These are phyloP conservation scores for Erannis defoliaria DNA, from an alignment of 2,888 invertebrate genomes.

Conservation along the genomic window DNA sequence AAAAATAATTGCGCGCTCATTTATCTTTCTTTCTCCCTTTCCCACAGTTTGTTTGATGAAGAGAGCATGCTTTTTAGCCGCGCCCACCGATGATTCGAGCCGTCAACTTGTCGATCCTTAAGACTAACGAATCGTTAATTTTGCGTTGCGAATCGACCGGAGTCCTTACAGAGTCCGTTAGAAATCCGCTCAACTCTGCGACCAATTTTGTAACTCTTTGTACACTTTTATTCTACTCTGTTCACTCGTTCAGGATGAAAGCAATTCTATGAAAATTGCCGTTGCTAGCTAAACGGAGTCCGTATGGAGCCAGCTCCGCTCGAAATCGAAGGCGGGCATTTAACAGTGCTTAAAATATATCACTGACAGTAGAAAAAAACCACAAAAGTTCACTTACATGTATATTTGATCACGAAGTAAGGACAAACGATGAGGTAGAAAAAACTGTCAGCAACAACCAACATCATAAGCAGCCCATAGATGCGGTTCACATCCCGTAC, in stretches of 20 bases:
- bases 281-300: slow-evolving; percentile 7
- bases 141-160: slow-evolving; percentile 7
- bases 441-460: background rate
- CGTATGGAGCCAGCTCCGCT: background rate
- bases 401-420: background rate
- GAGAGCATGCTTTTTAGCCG: too few relatives aligned
- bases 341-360: too few relatives aligned
- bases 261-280: slow-evolving; percentile 6
- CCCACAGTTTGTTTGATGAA: too few relatives aligned
- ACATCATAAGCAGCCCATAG: background rate
- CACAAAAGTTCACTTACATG: background rate
- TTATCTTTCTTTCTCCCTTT: too few relatives aligned
- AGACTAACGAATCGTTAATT: too few relatives aligned
- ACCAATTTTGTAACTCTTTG: slow-evolving; percentile 11
- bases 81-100: too few relatives aligned
- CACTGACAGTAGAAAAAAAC: too few relatives aligned
- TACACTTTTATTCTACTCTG: slow-evolving; percentile 5
- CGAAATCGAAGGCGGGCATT: slow-evolving; percentile 3
- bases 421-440: background rate
- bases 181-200: slow-evolving; percentile 10
- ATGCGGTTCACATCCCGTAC: background rate
- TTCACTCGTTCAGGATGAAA: background rate
- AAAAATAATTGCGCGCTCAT: too few relatives aligned
- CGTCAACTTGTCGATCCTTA: too few relatives aligned
- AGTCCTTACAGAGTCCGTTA: slow-evolving; percentile 3